A percentile compares a stretch with the other conserved stretches of the same genome.
phyloP scores from a whole-genome alignment of 2,888 invertebrate genomes.

The Athripsodes cinereus region DNA sequence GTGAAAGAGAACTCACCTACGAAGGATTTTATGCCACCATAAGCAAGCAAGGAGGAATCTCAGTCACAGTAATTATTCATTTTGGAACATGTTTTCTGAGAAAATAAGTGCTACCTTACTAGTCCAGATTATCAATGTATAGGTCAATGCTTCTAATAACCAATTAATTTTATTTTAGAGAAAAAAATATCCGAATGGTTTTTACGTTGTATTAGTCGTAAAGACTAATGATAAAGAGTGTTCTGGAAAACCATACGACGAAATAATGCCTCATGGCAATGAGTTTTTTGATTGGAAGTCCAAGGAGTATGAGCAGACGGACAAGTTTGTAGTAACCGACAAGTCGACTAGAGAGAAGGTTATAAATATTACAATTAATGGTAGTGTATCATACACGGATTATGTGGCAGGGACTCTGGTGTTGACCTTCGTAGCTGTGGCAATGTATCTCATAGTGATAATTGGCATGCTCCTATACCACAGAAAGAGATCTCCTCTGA shows the following conservation, averaged over 20 bases:
- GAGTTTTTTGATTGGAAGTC: constrained; percentile 6
- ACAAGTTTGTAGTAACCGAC: neutral
- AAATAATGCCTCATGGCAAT: neutral
- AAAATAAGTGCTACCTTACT: no score
- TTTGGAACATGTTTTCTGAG: no score
- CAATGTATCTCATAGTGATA: constrained; percentile 36
- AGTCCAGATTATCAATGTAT: constrained; percentile 5
- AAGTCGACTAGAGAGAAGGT: neutral
- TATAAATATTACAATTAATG: neutral
- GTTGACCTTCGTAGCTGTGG: constrained; percentile 38
- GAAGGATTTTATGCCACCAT: constrained; percentile 73
- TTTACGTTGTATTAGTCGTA: constrained; percentile 73
- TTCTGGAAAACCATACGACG: constrained; percentile 26
- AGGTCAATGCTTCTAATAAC: neutral
- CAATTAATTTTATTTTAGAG: constrained; percentile 45
- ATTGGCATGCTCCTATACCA: constrained; percentile 8
- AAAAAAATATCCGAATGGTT: constrained; percentile 59
- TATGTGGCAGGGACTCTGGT: constrained; percentile 42
- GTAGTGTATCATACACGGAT: constrained; percentile 34
- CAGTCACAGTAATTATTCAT: constrained; percentile 53
- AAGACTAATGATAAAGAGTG: constrained; percentile 61
- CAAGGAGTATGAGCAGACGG: neutral
- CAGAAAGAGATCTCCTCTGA: constrained; percentile 3
- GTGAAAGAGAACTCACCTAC: constrained; percentile 68
- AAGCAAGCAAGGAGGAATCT: constrained; percentile 68